These are phyloP conservation scores for Falco biarmicus DNA, from an alignment of 2,797 vertebrate species.

Conservation along the genomic window DNA sequence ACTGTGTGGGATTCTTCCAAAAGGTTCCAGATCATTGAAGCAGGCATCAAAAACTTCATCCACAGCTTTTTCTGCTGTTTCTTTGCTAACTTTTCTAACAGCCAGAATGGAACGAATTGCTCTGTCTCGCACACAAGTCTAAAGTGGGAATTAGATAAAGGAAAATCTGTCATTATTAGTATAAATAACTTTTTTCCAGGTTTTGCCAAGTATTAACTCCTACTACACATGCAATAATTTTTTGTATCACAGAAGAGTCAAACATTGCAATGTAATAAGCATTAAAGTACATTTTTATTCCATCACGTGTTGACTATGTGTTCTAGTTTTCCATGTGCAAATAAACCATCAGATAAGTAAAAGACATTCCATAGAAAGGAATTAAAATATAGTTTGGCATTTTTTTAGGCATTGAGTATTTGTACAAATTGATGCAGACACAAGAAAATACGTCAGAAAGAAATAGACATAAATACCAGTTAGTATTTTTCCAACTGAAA, in stretches of 20 bases:
- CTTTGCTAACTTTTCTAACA: slow-evolving; percentile 87
- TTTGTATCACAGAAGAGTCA: background rate
- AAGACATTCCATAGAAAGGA: background rate
- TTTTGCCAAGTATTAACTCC: background rate
- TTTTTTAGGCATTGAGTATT: background rate
- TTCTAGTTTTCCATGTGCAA: background rate
- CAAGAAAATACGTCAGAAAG: background rate
- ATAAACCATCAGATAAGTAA: background rate
- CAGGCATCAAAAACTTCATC: slow-evolving; percentile 93
- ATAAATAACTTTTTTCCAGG: background rate
- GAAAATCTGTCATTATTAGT: background rate
- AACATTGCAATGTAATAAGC: background rate
- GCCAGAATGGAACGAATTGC: slow-evolving; percentile 94
- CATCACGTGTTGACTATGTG: background rate
- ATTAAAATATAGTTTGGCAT: background rate
- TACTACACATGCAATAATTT: background rate
- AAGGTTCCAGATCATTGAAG: slow-evolving; percentile 94
- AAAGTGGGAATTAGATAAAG: background rate
- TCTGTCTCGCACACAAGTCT: slow-evolving; percentile 91
- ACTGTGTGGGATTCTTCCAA: slow-evolving; percentile 91
- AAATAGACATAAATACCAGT: background rate
- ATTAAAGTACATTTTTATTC: background rate
- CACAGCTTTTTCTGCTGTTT: slow-evolving; percentile 88
- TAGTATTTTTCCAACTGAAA: background rate
- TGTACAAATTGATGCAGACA: background rate